phyloP scores from a whole-genome alignment of 2,888 invertebrate genomes.

The Acleris literana region DNA sequence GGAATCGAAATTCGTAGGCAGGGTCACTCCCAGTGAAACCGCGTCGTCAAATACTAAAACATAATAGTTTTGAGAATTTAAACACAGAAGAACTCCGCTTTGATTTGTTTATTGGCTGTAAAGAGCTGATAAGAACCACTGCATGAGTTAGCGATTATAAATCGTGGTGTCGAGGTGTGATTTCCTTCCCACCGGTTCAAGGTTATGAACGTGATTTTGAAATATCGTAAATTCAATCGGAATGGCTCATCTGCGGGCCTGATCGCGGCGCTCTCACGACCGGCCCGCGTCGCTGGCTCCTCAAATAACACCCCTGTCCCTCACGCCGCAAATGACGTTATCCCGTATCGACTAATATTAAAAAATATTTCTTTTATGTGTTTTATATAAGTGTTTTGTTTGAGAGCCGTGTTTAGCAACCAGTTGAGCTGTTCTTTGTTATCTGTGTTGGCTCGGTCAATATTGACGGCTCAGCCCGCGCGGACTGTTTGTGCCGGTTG shows the following conservation, averaged over 20 bases:
- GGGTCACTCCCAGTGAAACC: too few species aligned
- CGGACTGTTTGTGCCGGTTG: slow-evolving; percentile 51
- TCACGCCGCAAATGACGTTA: slow-evolving; percentile 37
- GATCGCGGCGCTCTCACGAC: slow-evolving; percentile 76
- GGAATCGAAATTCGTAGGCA: too few species aligned
- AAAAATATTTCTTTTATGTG: slow-evolving; percentile 52
- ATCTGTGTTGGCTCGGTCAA: slow-evolving; percentile 70
- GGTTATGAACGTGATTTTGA: slow-evolving; percentile 76
- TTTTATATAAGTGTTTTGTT: slow-evolving; percentile 68
- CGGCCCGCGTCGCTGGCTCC: slow-evolving; percentile 40
- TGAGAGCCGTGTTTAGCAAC: slow-evolving; percentile 71
- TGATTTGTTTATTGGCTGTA: slow-evolving; percentile 5
- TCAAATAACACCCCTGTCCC: slow-evolving; percentile 41
- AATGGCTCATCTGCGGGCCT: slow-evolving; percentile 62
- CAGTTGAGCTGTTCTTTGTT: slow-evolving; percentile 74
- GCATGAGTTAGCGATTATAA: slow-evolving; percentile 37
- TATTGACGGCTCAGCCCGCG: slow-evolving; percentile 62
- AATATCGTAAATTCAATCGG: slow-evolving; percentile 78
- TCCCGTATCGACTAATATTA: slow-evolving; percentile 35
- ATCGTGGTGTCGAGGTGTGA: slow-evolving; percentile 61
- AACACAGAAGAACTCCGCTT: background rate
- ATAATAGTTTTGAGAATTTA: too few species aligned
- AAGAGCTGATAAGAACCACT: slow-evolving; percentile 30
- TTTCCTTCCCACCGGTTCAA: slow-evolving; percentile 74
- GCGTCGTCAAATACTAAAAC: too few species aligned